Evolutionary conservation across 2,113 vertebrate genomes (phyloP).

Genomic region (Campylorhamphus procurvoides): DNA sequence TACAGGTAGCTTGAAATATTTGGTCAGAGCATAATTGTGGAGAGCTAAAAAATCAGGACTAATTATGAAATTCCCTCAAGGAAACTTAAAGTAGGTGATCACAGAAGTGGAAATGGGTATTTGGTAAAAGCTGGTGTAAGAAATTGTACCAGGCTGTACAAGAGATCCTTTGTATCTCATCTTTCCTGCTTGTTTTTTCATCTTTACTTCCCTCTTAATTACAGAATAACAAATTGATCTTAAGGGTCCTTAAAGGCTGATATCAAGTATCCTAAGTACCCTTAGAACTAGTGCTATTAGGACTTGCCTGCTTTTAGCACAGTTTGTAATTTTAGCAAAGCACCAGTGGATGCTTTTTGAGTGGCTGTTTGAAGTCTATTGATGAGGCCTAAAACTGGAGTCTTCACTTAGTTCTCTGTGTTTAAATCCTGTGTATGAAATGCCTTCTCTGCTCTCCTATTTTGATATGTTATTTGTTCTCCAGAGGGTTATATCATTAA

Average conservation of each 20-base stretch:
- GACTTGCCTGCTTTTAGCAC: background rate
- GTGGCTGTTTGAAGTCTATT: background rate
- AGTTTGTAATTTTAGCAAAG: background rate
- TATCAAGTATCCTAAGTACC: background rate
- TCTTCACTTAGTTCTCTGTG: background rate
- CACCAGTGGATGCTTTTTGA: background rate
- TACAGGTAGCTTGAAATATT: background rate
- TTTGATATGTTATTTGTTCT: background rate
- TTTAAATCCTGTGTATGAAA: background rate
- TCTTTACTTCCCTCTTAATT: background rate
- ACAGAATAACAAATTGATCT: background rate
- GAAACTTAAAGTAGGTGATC: background rate
- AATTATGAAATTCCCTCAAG: slow-evolving; percentile 3
- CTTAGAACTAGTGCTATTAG: background rate
- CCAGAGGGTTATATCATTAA: background rate
- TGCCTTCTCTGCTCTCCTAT: background rate
- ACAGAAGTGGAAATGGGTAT: background rate
- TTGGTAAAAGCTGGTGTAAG: background rate
- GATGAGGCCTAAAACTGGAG: background rate
- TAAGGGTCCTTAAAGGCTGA: background rate
- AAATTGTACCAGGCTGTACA: background rate
- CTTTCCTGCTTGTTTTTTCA: background rate
- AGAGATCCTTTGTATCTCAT: background rate
- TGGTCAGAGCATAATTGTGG: background rate
- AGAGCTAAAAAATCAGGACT: background rate